Evolutionary conservation across 2,113 vertebrate genomes (phyloP).

Genomic region (Hippocampus mohnikei): DNA sequence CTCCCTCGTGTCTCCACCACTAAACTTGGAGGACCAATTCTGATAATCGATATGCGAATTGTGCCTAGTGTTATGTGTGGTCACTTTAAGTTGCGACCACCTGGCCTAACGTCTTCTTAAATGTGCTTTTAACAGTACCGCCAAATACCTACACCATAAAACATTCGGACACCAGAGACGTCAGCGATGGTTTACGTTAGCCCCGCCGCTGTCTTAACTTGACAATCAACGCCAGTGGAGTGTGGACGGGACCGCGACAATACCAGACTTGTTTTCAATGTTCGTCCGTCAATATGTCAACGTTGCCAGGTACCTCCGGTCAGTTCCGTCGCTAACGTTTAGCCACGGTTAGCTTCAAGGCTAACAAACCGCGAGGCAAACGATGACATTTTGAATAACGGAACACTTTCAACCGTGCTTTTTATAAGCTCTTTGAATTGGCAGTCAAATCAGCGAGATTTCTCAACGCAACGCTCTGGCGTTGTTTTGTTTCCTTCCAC

Average conservation of each 20-base stretch:
- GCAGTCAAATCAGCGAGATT: background rate
- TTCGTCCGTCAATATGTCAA: background rate
- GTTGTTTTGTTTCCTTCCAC: conserved; percentile 39
- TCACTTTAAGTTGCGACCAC: too few species aligned
- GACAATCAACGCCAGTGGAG: background rate
- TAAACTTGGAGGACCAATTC: background rate
- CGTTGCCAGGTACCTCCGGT: conserved; percentile 4
- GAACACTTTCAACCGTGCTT: background rate
- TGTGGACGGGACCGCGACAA: background rate
- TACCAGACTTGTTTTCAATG: background rate
- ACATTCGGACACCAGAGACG: conserved; percentile 35
- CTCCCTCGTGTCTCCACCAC: background rate
- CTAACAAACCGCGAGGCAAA: conserved; percentile 36
- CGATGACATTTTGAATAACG: conserved; percentile 10
- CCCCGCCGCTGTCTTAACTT: conserved; percentile 9
- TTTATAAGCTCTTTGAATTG: background rate
- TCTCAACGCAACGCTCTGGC: background rate
- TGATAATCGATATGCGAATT: background rate
- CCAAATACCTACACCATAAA: conserved; percentile 42
- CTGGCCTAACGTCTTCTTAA: background rate
- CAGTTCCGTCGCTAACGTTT: conserved; percentile 17
- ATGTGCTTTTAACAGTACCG: conserved; percentile 1
- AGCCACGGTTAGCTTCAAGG: conserved; percentile 44
- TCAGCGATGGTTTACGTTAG: conserved; percentile 33
- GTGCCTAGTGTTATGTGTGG: background rate